phyloP scores from a whole-genome alignment of 2,113 vertebrate genomes.

The Rattus rattus region DNA sequence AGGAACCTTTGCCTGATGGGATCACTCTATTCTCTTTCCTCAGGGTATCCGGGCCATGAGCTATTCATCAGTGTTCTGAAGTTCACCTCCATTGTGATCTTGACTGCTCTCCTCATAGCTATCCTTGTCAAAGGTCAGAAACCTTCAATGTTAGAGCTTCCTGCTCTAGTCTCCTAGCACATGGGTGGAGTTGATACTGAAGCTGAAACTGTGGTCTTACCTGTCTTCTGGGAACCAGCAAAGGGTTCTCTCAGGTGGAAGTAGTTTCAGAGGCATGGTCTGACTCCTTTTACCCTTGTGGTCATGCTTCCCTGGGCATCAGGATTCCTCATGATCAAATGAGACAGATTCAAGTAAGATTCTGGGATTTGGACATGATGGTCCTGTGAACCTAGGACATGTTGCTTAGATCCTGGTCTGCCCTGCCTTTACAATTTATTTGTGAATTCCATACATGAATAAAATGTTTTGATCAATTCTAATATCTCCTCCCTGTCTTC shows the following conservation, averaged over 20 bases:
- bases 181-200: too few relatives aligned
- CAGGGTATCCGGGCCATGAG: not conserved
- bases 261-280: not conserved
- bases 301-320: not conserved
- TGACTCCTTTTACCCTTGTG: not conserved
- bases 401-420: too few relatives aligned
- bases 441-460: too few relatives aligned
- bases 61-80: not conserved
- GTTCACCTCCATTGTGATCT: not conserved
- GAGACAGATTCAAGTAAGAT: not conserved
- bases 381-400: too few relatives aligned
- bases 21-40: not conserved
- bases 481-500: too few relatives aligned
- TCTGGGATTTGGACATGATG: not conserved
- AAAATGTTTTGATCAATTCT: too few relatives aligned
- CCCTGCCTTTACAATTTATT: too few relatives aligned
- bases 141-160: not conserved
- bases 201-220: not conserved
- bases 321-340: not conserved
- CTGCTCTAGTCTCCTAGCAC: not conserved
- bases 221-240: not conserved
- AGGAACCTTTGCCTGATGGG: not conserved
- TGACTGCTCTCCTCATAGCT: not conserved
- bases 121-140: slow-evolving; percentile 17
- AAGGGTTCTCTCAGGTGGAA: not conserved